Conservation (phyloP, 2,888 invertebrate species). For the Caradrina clavipalpis region DNA sequence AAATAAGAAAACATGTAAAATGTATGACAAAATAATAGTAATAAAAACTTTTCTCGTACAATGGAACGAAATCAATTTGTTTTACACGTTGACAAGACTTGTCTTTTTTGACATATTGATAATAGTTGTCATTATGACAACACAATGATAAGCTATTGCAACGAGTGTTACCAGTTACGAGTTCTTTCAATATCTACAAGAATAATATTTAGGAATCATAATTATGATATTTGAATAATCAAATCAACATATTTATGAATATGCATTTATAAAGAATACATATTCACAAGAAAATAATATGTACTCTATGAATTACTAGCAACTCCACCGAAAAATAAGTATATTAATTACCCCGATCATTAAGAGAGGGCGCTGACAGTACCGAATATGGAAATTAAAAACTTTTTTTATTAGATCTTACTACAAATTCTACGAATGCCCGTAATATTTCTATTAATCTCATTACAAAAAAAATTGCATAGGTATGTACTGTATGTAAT, state of each 20-base stretch:
- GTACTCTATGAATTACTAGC: background rate
- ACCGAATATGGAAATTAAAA: constrained; percentile 3
- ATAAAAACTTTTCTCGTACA: constrained; percentile 5
- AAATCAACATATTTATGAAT: background rate
- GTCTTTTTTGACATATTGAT: constrained; percentile 23
- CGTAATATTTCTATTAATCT: background rate
- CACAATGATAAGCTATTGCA: background rate
- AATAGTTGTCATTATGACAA: constrained; percentile 12
- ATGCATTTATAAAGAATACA: background rate
- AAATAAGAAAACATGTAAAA: background rate
- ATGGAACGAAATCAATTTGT: constrained; percentile 17
- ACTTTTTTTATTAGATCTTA: background rate
- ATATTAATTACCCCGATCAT: constrained; percentile 11
- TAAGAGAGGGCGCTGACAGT: constrained; percentile 52
- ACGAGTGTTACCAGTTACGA: background rate
- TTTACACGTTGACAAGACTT: background rate
- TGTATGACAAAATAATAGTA: background rate
- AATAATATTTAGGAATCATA: too few relatives aligned
- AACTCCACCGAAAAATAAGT: constrained; percentile 10
- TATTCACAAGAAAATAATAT: background rate
- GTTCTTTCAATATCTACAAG: too few relatives aligned
- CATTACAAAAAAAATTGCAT: background rate
- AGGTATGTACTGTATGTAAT: background rate
- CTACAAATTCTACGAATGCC: background rate
- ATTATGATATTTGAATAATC: background rate